Evolutionary conservation across 2,888 invertebrate genomes (phyloP).

Genomic region (Resseliella maxima): DNA sequence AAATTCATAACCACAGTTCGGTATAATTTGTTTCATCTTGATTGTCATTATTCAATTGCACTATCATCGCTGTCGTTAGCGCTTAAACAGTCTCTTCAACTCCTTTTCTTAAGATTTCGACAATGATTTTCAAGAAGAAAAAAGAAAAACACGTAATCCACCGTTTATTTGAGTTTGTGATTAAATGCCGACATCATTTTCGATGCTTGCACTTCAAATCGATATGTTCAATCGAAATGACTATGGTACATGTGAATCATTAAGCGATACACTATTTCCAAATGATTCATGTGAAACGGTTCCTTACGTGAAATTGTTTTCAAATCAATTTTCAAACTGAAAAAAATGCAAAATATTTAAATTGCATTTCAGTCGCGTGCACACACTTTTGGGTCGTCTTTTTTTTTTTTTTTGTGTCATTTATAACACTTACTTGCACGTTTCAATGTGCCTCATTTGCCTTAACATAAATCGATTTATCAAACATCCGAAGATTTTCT

Average conservation of each 20-base stretch:
- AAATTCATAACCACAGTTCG: not conserved
- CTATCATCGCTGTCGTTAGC: conserved; percentile 53
- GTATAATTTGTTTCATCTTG: conserved; percentile 41
- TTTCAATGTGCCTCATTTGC: conserved; percentile 14
- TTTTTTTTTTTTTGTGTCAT: not conserved
- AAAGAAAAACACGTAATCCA: not conserved
- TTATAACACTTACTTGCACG: not conserved
- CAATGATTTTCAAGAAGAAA: conserved; percentile 16
- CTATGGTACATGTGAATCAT: not conserved
- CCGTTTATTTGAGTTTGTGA: conserved; percentile 40
- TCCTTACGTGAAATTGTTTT: not conserved
- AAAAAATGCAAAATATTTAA: conserved; percentile 27
- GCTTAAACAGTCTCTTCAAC: not conserved
- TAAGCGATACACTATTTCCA: not conserved
- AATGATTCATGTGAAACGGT: not conserved
- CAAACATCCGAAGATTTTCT: not conserved
- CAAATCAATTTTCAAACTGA: not conserved
- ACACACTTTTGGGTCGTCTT: not conserved
- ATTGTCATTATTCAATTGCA: conserved; percentile 53
- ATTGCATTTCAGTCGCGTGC: not conserved
- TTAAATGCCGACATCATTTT: conserved; percentile 29
- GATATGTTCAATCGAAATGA: not conserved
- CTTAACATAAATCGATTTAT: conserved; percentile 8
- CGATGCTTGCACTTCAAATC: not conserved
- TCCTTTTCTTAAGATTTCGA: not conserved